Percentiles rank a stretch among this genome's conserved stretches.
phyloP scores from a whole-genome alignment of 2,888 invertebrate species.

The Blastobasis adustella region DNA sequence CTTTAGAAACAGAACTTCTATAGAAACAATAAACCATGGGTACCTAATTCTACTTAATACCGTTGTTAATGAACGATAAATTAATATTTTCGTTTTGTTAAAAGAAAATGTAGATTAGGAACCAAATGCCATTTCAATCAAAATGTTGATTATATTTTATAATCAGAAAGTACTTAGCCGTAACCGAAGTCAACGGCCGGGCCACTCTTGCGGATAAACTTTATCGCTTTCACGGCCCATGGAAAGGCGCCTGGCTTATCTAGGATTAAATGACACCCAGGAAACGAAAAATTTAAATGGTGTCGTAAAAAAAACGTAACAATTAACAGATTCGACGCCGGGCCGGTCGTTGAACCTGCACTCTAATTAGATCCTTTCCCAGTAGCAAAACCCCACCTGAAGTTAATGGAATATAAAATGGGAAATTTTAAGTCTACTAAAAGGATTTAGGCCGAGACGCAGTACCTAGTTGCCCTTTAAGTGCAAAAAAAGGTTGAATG shows the following conservation, averaged over 20 bases:
- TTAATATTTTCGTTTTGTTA: too few relatives aligned
- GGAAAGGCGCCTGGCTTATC: conserved; percentile 5
- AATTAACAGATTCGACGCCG: conserved; percentile 5
- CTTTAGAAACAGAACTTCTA: too few relatives aligned
- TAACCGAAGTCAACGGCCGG: too few relatives aligned
- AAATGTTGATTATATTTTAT: too few relatives aligned
- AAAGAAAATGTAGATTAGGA: too few relatives aligned
- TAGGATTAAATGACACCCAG: conserved; percentile 1
- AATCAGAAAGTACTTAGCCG: too few relatives aligned
- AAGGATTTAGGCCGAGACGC: background rate
- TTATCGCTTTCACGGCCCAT: background rate
- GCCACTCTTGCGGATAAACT: too few relatives aligned
- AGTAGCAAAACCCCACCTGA: conserved; percentile 3
- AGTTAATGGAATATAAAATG: background rate
- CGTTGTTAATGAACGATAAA: too few relatives aligned
- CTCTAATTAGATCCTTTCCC: conserved; percentile 14
- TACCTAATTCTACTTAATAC: too few relatives aligned
- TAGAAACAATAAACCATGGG: too few relatives aligned
- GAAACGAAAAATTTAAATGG: conserved; percentile 8
- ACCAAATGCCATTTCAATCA: too few relatives aligned
- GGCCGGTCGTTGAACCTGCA: conserved; percentile 21
- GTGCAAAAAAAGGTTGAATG: background rate
- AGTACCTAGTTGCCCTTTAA: background rate
- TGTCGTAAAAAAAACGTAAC: conserved; percentile 5
- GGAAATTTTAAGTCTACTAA: background rate